Percentiles rank a stretch among this genome's conserved stretches.
Conservation (phyloP, 2,113 vertebrate species). For the Nasalis larvatus region DNA sequence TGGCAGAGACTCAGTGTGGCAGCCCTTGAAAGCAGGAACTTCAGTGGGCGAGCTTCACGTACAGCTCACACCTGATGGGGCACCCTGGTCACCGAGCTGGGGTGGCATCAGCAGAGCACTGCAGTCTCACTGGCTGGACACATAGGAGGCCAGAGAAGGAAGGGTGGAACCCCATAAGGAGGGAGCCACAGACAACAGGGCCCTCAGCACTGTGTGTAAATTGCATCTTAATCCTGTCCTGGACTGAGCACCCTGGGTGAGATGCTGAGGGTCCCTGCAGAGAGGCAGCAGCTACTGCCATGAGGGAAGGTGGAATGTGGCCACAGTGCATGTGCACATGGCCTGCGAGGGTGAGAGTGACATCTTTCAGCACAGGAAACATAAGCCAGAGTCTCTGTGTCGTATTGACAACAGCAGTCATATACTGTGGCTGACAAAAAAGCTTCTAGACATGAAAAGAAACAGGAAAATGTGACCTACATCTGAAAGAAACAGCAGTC, state of each 20-base stretch:
- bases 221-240: background rate
- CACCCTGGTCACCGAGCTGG: too few relatives aligned
- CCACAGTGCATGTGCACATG: accelerated
- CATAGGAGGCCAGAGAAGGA: background rate
- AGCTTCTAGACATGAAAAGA: background rate
- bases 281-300: too few relatives aligned
- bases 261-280: background rate
- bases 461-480: background rate
- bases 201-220: background rate
- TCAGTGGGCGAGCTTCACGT: accelerated
- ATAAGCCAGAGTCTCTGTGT: background rate
- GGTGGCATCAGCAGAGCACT: background rate
- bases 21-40: accelerated
- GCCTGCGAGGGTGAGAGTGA: accelerated
- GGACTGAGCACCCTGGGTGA: background rate
- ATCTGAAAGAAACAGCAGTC: background rate
- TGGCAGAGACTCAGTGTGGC: background rate
- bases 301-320: too few relatives aligned
- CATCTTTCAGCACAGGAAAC: too few relatives aligned
- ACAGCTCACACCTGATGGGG: too few relatives aligned
- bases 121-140: too few relatives aligned
- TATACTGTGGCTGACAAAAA: accelerated
- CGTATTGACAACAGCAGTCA: background rate
- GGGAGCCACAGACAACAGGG: too few relatives aligned
- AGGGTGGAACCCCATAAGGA: background rate